Percentiles rank a stretch among this genome's conserved stretches.
Conservation (phyloP, 1,140 invertebrate genomes). For the Hycleus phaleratus region DNA sequence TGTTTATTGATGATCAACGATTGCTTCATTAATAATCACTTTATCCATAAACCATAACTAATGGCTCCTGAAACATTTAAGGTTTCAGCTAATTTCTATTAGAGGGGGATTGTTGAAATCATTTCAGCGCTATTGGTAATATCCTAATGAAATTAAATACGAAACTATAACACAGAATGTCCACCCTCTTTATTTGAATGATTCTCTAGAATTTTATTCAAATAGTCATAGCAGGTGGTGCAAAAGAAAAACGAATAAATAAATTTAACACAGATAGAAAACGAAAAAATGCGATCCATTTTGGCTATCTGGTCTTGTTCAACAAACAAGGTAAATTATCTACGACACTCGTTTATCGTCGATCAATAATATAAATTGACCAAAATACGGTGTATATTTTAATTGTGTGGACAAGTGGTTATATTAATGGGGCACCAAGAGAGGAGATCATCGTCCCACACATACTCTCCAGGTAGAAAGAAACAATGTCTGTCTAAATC, state of each 20-base stretch:
- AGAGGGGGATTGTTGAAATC: too few species aligned
- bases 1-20: constrained; percentile 19
- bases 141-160: too few species aligned
- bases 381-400: constrained; percentile 42
- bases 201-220: too few species aligned
- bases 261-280: too few species aligned
- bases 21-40: constrained; percentile 16
- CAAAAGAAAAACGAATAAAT: not conserved
- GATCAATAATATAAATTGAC: constrained; percentile 42
- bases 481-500: not conserved
- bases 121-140: too few species aligned
- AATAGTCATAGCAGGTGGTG: constrained; percentile 17
- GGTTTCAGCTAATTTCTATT: too few species aligned
- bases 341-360: constrained; percentile 33
- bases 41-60: constrained; percentile 10
- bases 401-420: constrained; percentile 41
- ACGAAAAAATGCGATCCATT: constrained; percentile 4
- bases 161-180: too few species aligned
- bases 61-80: constrained; percentile 4
- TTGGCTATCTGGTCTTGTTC: not conserved
- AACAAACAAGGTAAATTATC: constrained; percentile 34
- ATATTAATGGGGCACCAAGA: constrained; percentile 37
- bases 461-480: constrained; percentile 31
- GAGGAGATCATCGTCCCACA: constrained; percentile 29
- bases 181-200: too few species aligned